Base-by-base conservation (phyloP, 2,113 vertebrate genomes). In the Lasiurus borealis region DNA sequence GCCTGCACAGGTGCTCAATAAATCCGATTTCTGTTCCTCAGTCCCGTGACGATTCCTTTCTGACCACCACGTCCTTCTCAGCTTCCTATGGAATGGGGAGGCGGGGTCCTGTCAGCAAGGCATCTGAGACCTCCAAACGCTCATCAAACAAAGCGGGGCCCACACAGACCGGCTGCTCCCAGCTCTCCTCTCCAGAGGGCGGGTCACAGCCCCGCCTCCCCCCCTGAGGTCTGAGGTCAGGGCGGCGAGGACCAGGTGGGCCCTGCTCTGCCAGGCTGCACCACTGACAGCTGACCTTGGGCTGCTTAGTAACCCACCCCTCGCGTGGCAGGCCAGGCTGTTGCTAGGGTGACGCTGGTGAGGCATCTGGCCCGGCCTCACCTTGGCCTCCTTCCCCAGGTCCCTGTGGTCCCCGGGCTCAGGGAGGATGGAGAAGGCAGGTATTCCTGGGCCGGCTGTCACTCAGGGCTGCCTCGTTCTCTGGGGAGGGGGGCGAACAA, bases 1-100 rank as follows among this genome's bases (percentile, higher is more conserved):
- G 46, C 69, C 1, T 2, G 2, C 44, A 29, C 72, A 48, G 90
- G 73, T 90, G 77, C 85, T 90, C 85, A 97, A 85, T 97, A 93
- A 97, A 97, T 13, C 15, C 0, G 34, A 89, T 89, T 87, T 91
- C 69, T 34, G 36, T 27, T 69, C 18, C 46, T 73, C 29, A 2
- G 15, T 3, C 36, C n/a, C 0, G 5, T 59, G 46, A 5, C 0
- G 3, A 8, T 31, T 84, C 15, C 2, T 52, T 83, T 62, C 54
- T 76, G 25, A 19, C 9, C 11, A 2, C n/a, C 2, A 0, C 7
- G 25, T 6, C 78, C 3, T 10, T 3, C 29, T 9, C 15, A 6
- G 29, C 19, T 52, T 76, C 31, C 1, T n/a, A n/a, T 1, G 9
- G 29, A 34, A n/a, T 50, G 46, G 14, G 62, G 21, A 18, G 85